Base-by-base conservation (phyloP, 2,113 vertebrate species). In the Callorhinus ursinus region DNA sequence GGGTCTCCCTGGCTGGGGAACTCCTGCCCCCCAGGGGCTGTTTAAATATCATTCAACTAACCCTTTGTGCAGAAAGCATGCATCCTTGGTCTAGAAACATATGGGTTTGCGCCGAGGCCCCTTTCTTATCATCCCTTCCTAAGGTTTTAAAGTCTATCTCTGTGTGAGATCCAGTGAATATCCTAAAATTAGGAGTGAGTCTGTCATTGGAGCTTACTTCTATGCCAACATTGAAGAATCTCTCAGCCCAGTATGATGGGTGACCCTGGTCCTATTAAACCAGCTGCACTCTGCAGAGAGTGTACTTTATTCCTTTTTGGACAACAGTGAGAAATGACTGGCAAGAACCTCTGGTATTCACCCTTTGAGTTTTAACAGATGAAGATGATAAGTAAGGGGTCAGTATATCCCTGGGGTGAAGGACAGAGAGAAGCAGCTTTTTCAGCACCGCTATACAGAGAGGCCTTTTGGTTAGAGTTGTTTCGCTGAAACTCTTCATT, bases 331-430 rank as follows among this genome's bases (percentile, higher is more conserved):
- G 46, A 39, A 36, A 24, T 57, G 55, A 90, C 22, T n/a, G 74
- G 39, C 76, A 96, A 83, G 24, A 0, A 1, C 39, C 77, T 76
- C 57, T 92, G 63, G 21, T 51, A 42, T 81, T 86, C 18, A 0
- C 28, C 49, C 51, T 85, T 59, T 53, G 71, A 65, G 36, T 88
- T 88, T 95, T 80, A 31, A 97, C 69, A 96, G 89, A 96, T 93
- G 59, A 81, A 96, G 36, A 76, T 39, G 85, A 57, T 88, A 84
- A 84, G 74, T 63, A 67, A 79, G 9, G 39, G 46, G 49, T 59
- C 84, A 39, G 5, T 33, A 26, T 10, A 19, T 39, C 51, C 15
- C 86, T 93, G 36, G n/a, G 21, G 22, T 21, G 16, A 59, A 24
- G 42, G 31, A 14, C 16, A 92, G 33, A 80, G n/a, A 76, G 55